Evolutionary conservation across 2,888 invertebrate genomes (phyloP).

Genomic region (Biston betularia): DNA sequence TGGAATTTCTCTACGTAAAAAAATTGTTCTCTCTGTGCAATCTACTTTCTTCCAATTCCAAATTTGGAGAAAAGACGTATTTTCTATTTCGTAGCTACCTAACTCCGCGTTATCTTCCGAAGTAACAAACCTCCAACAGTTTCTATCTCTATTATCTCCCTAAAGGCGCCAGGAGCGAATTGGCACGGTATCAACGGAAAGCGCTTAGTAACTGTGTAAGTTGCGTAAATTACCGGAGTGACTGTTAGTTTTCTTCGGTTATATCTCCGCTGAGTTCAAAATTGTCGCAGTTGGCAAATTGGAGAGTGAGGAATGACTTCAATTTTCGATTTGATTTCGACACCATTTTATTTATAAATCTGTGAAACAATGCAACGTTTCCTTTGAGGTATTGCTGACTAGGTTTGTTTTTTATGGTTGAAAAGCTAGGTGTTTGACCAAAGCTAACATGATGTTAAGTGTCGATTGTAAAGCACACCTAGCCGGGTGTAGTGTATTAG

Average conservation of each 20-base stretch:
- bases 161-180: conserved; percentile 45
- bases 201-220: conserved; percentile 43
- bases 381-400: no score
- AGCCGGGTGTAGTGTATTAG: no score
- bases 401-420: no score
- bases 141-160: conserved; percentile 49
- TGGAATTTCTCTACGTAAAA: not conserved
- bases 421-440: no score
- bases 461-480: no score
- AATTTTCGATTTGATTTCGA: not conserved
- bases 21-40: not conserved
- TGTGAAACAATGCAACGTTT: not conserved
- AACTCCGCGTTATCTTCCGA: conserved; percentile 24
- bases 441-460: no score
- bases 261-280: conserved; percentile 33
- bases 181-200: conserved; percentile 50
- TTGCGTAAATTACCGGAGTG: conserved; percentile 38
- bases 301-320: conserved; percentile 18
- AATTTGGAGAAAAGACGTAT: not conserved
- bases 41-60: not conserved
- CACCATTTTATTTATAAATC: not conserved
- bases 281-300: conserved; percentile 34
- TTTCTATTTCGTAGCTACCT: conserved; percentile 24
- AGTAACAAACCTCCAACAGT: conserved; percentile 32
- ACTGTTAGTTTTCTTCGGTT: conserved; percentile 36